A percentile compares a stretch with the other conserved stretches of the same genome.
Evolutionary conservation across 2,888 invertebrate species (phyloP).

Genomic region (Limnephilus auricula): DNA sequence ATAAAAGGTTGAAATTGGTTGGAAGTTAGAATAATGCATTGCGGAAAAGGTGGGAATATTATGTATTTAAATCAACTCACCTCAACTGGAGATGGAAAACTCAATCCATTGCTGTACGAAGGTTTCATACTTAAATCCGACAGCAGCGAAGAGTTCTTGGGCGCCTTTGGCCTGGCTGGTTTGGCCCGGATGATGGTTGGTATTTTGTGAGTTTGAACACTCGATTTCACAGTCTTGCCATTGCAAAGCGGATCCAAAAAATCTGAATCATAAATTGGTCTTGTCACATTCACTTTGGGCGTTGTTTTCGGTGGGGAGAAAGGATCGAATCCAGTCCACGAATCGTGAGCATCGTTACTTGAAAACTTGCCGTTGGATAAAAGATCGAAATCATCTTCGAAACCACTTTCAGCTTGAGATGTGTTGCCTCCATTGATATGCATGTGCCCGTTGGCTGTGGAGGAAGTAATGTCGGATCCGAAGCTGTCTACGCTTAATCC

Average conservation of each 20-base stretch:
- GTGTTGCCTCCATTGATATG: constrained; percentile 80
- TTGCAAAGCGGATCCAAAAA: constrained; percentile 77
- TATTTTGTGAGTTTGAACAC: constrained; percentile 74
- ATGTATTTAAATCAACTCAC: constrained; percentile 30
- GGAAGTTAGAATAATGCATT: background rate
- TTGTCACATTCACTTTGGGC: constrained; percentile 73
- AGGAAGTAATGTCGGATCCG: constrained; percentile 83
- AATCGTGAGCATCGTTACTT: constrained; percentile 75
- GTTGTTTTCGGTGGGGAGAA: constrained; percentile 75
- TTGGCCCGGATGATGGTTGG: constrained; percentile 88
- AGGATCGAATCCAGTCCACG: constrained; percentile 77
- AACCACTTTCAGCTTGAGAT: constrained; percentile 87
- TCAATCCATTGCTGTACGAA: constrained; percentile 18
- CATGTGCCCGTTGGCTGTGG: constrained; percentile 76
- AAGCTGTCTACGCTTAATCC: constrained; percentile 87
- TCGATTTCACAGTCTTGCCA: constrained; percentile 74
- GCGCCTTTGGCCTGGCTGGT: constrained; percentile 78
- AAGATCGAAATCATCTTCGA: constrained; percentile 90
- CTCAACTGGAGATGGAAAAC: constrained; percentile 34
- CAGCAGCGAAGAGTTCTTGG: constrained; percentile 74
- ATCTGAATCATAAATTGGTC: constrained; percentile 80
- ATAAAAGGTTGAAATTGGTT: background rate
- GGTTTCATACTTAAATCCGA: constrained; percentile 78
- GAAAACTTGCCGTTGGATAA: constrained; percentile 75
- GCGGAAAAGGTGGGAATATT: background rate